Base-by-base conservation (phyloP, 2,888 invertebrate genomes). In the Apamea monoglypha region DNA sequence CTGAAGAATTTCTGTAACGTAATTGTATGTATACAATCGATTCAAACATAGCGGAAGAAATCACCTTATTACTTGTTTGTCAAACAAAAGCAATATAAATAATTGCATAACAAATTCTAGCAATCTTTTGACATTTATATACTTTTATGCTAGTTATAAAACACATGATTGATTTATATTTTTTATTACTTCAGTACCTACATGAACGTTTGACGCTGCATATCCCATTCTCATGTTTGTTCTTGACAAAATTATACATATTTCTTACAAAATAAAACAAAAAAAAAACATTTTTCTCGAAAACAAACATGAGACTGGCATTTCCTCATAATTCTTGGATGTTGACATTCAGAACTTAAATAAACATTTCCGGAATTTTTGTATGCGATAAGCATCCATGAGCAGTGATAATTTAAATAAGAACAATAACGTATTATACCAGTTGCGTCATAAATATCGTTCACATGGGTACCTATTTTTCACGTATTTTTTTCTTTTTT, bases 281-380 rank as follows among this genome's bases (percentile, higher is more conserved):
- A 29, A 5, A 21, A 18, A n/a, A 29, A 6, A 76, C 4, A n/a
- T 25, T 71, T 67, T 59, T 64, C 40, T 3, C 56, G n/a, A 36
- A 76, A 82, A 74, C 64, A 69, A 44, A n/a, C n/a, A 68, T 36
- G 44, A 7, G 25, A 40, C 59, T 40, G 47, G 16, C 61, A 36
- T 68, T 76, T 76, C 74, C n/a, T 50, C 14, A 69, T 63, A 25
- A 63, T 72, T 61, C 32, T 56, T 59, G 16, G n/a, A 36, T 56
- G 71, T 86, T 78, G 75, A 79, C 40, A 86, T 82, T 86, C 74
- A 73, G n/a, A 59, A 71, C 16, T 64, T 74, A 71, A 83, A 79
- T 76, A 59, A 71, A 86, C 59, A 75, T 29, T 85, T 84, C 87
- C 79, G 44, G 29, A 64, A 73, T 79, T 77, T 85, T 76, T 59